Evolutionary conservation across 2,888 invertebrate species (phyloP), one percentile per base, ranked within the genome.

Genomic region (Liopterus haemorrhoidalis): DNA sequence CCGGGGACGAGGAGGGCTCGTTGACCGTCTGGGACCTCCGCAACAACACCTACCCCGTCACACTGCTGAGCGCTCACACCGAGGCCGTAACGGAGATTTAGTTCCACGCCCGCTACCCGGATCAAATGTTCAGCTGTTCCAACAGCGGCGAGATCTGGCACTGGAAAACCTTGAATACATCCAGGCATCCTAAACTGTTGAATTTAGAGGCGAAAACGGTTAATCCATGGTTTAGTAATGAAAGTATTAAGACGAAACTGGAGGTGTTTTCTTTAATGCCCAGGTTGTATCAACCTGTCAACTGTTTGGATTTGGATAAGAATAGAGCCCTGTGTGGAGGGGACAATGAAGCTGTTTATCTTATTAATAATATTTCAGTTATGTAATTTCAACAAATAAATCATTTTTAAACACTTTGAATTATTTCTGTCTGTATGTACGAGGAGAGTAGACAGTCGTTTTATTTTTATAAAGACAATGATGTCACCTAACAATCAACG

Each of bases 11-110:
- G 58, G 87, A 90, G 52, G 93, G 93, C 1, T 78, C 86, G 1
- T 67, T 94, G 19, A 87, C 89, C 0, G 80, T 92, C 2, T 94
- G 93, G 92, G 94, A 94, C 67, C 69, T 94, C 51, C 74, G 93
- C 16, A 82, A 89, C 58, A 84, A 87, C 46, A 79, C 81, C 2
- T 87, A 80, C 61, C 92, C 93, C 0, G 81, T 88, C 8, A 86
- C 89, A 0, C 73, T 88, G 51, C 70, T 93, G 2, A 85, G 80
- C 44, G 91, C 89, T 33, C 86, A 88, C 62, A 70, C 76, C 1
- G 77, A 79, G 36, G 73, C 81, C 52, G 84, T 93, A 12, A 81
- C 81, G n/a, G 92, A 93, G 68, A 80, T 93, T 55, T 78, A 82
- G 44, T 94, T 93, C 60, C 92, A 94, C 68, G 86, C 83, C 0